A percentile compares a stretch with the other conserved stretches of the same genome.
These are phyloP conservation scores for Carcina quercana DNA, from an alignment of 2,888 invertebrate species.

Conservation along the genomic window DNA sequence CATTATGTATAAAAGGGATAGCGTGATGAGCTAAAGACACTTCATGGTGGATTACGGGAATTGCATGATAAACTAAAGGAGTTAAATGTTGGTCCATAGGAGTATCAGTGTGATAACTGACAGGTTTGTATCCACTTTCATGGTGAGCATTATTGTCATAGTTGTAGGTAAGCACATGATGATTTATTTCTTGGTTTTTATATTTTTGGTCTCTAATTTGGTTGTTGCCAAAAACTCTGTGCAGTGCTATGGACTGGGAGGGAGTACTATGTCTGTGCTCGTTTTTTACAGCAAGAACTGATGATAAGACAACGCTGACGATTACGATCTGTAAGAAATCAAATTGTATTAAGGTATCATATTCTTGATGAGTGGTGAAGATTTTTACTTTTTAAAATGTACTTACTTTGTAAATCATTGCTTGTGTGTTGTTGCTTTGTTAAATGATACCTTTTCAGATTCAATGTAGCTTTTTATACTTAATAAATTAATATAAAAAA, in stretches of 20 bases:
- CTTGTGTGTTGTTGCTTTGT: not conserved
- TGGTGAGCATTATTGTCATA: no score
- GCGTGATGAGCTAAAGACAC: slow-evolving; percentile 13
- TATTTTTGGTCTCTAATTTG: no score
- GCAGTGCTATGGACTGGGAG: slow-evolving; percentile 17
- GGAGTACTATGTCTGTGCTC: slow-evolving; percentile 18
- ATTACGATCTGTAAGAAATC: not conserved
- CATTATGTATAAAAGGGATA: slow-evolving; percentile 7
- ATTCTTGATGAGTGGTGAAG: no score
- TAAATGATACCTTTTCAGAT: not conserved
- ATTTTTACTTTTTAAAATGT: no score
- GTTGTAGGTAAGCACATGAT: no score
- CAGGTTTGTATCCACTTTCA: slow-evolving; percentile 16
- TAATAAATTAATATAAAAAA: not conserved
- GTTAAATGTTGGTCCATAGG: slow-evolving; percentile 10
- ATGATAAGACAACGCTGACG: no score
- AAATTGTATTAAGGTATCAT: no score
- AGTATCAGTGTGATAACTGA: slow-evolving; percentile 18
- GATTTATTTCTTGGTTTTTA: no score
- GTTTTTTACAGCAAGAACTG: not conserved
- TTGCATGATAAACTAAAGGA: slow-evolving; percentile 15
- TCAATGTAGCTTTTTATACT: slow-evolving; percentile 1
- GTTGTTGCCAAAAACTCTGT: no score
- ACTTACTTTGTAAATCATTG: not conserved
- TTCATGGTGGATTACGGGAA: slow-evolving; percentile 9